Conservation (phyloP, 2,113 vertebrate species). For the Tychaedon coryphoeus region DNA sequence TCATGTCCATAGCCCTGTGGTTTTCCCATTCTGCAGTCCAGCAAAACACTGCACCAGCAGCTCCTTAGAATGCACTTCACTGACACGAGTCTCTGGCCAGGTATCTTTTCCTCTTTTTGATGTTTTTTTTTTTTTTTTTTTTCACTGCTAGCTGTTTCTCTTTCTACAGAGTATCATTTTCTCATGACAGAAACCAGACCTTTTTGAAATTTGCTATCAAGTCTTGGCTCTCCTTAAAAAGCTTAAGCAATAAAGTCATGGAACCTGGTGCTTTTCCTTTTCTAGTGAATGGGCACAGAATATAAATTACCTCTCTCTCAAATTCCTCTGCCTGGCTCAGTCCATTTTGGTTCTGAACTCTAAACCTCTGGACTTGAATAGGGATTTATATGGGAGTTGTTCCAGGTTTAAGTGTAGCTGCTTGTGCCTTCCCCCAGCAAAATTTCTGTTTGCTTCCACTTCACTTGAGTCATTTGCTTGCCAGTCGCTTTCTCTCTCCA, state of each 20-base stretch:
- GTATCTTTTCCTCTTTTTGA: neutral
- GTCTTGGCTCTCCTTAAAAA: neutral
- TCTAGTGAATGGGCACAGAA: neutral
- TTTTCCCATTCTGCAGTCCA: neutral
- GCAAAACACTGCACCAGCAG: neutral
- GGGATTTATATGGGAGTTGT: neutral
- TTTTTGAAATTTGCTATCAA: conserved; percentile 27
- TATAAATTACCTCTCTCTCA: neutral
- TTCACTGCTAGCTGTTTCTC: neutral
- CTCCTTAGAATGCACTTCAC: neutral
- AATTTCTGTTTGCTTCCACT: neutral
- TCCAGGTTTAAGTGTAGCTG: neutral
- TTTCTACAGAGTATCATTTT: neutral
- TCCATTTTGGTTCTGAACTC: neutral
- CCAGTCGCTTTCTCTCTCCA: neutral
- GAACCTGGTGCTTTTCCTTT: neutral
- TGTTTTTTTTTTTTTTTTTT: neutral
- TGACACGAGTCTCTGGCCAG: neutral
- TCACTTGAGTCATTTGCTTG: neutral
- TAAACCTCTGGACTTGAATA: neutral
- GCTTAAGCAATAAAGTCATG: neutral
- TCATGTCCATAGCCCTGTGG: neutral
- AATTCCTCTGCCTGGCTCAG: neutral
- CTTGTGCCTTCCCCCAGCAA: neutral
- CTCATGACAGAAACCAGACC: neutral